phyloP scores from a whole-genome alignment of 2,113 vertebrate species.

The Peromyscus californicus region DNA sequence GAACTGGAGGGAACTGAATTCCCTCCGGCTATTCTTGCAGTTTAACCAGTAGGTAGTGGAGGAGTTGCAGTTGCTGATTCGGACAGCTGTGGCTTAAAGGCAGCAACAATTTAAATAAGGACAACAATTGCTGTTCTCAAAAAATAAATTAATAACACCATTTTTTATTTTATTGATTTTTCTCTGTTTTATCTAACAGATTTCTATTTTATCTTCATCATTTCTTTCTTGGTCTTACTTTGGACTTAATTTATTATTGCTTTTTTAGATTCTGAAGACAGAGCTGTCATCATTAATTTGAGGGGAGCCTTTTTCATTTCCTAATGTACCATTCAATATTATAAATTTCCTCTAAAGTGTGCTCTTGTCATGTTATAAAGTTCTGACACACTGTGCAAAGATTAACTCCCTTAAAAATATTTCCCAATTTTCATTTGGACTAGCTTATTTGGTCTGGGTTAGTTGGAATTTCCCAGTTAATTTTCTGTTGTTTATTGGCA shows the following conservation, averaged over 20 bases:
- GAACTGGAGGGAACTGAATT: too few species aligned
- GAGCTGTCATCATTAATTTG: background rate
- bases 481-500: background rate
- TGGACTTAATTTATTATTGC: slow-evolving; percentile 18
- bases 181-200: slow-evolving; percentile 19
- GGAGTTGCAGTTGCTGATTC: too few species aligned
- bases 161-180: slow-evolving; percentile 8
- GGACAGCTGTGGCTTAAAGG: too few species aligned
- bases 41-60: too few species aligned
- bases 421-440: background rate
- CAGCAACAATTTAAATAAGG: too few species aligned
- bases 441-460: slow-evolving; percentile 20
- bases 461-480: background rate
- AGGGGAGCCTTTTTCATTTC: background rate
- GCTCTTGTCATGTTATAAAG: background rate
- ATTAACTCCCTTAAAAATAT: slow-evolving; percentile 7
- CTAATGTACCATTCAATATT: background rate
- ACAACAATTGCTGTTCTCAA: background rate
- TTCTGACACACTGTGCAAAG: background rate
- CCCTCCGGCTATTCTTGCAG: too few species aligned
- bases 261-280: slow-evolving; percentile 23
- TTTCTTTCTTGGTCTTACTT: slow-evolving; percentile 40
- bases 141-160: background rate
- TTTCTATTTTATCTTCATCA: background rate
- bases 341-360: background rate